Evolutionary conservation across 2,113 vertebrate species (phyloP).

Genomic region (Tauraco erythrolophus): DNA sequence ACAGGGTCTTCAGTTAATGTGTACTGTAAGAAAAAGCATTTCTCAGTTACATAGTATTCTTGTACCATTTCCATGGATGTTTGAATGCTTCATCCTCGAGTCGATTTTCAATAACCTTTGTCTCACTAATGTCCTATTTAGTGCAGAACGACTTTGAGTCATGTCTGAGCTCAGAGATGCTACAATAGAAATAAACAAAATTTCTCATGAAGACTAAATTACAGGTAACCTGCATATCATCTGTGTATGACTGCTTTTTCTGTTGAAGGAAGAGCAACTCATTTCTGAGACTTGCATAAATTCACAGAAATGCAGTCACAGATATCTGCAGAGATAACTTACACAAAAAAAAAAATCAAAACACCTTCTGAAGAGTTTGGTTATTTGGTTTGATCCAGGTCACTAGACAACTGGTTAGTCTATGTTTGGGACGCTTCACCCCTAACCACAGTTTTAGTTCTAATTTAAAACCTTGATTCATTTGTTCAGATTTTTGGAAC

Average conservation of each 20-base stretch:
- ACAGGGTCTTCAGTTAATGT: background rate
- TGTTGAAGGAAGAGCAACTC: background rate
- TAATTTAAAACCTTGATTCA: background rate
- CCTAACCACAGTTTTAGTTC: background rate
- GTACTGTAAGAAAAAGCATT: background rate
- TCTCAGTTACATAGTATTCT: background rate
- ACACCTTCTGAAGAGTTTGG: background rate
- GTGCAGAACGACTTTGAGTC: background rate
- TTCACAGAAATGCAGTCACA: background rate
- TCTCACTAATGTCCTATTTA: background rate
- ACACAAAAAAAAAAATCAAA: rapidly evolving
- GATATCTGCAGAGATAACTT: background rate
- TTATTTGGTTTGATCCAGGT: background rate
- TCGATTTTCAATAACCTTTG: background rate
- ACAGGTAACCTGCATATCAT: background rate
- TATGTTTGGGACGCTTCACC: background rate
- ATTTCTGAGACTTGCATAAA: background rate
- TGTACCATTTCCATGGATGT: background rate
- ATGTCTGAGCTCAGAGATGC: background rate
- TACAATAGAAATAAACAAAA: background rate
- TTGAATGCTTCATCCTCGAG: background rate
- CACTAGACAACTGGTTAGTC: background rate
- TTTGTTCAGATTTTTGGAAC: background rate
- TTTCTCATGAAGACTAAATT: background rate
- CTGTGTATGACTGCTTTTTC: background rate